Base-by-base conservation (phyloP, 2,113 vertebrate species). In the Ictidomys tridecemlineatus region DNA sequence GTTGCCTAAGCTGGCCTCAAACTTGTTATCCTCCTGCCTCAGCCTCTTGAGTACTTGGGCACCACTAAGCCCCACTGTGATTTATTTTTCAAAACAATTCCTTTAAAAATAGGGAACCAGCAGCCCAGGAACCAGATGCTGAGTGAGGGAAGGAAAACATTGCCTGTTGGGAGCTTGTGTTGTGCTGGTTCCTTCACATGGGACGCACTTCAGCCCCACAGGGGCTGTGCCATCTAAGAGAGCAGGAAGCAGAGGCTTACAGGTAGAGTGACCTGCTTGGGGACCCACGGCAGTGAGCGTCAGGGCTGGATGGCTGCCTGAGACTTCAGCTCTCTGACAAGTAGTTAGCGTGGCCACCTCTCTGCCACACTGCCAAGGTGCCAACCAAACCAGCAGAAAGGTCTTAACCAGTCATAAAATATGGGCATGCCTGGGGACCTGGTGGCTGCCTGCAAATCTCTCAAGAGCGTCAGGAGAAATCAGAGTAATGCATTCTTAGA, bases 91-190 rank as follows among this genome's bases (percentile, higher is more conserved):
- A 58, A 58, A 58, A 58, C 20, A 58, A 8, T 42, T 58, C 37
- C 20, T 91, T 83, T 42, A 58, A 6, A 58, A 58, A 63, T 32
- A 39, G 42, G 72, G 18, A 80, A 39, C 67, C 34, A 85, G 74
- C n/a, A 79, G 77, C 58, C 51, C 45, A 85, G 90, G 86, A 70
- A 65, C 42, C 82, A 84, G 70, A 56, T n/a, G 17, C 26, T 3
- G 11, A 51, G 53, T 8, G 20, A 63, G 32, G 30, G 30, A 45
- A 48, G 83, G 30, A 74, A 63, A 63, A 30, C 63, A 37, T 3
- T 0, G 2, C 18, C 20, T n/a, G 4, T 3, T 22, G 63, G 30
- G 63, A 53, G 72, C 30, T 39, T 61, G 56, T 16, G 24, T 18
- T 32, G 20, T 28, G 9, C 18, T 37, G 34, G n/a, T 7, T 78